Evolutionary conservation across 1,140 invertebrate species (phyloP).

Genomic region (Trichogramma pretiosum): DNA sequence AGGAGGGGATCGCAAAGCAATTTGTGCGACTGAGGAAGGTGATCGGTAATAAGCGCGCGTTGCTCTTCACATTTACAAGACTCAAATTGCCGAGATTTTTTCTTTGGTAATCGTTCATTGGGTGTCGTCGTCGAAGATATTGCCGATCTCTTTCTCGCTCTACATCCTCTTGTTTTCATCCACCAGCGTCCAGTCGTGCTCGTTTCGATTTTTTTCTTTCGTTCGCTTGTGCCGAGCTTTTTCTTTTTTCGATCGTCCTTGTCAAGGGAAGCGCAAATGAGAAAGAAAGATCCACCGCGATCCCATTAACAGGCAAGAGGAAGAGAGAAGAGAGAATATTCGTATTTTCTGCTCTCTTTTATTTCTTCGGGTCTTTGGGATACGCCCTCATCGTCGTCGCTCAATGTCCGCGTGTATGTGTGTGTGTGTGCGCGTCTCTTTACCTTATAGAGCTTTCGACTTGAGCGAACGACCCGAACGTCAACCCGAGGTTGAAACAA

Average conservation of each 20-base stretch:
- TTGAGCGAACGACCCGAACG: slow-evolving; percentile 1
- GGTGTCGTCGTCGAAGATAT: slow-evolving; percentile 32
- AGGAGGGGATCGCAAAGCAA: slow-evolving; percentile 30
- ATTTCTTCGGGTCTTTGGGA: slow-evolving; percentile 23
- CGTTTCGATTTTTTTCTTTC: slow-evolving; percentile 4
- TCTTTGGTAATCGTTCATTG: slow-evolving; percentile 38
- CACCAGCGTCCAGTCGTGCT: slow-evolving; percentile 12
- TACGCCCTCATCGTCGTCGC: slow-evolving; percentile 17
- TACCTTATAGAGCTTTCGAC: no score
- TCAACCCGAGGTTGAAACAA: slow-evolving; percentile 12
- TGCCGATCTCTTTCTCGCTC: slow-evolving; percentile 15
- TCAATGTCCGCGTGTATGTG: not conserved
- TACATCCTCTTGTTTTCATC: slow-evolving; percentile 8
- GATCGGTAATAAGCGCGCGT: slow-evolving; percentile 45
- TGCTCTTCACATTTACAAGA: no score
- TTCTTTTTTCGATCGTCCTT: slow-evolving; percentile 18
- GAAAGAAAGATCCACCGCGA: slow-evolving; percentile 16
- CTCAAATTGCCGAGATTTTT: slow-evolving; percentile 42
- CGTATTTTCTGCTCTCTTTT: no score
- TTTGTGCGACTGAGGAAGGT: slow-evolving; percentile 43
- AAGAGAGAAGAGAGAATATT: no score
- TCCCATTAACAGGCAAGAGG: slow-evolving; percentile 30
- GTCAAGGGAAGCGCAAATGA: slow-evolving; percentile 11
- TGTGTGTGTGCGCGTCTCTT: slow-evolving; percentile 8
- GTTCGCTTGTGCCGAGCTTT: not conserved